Evolutionary conservation across 2,797 vertebrate genomes (phyloP), one percentile per base, ranked within the genome.

Genomic region (Rachycentron canadum): DNA sequence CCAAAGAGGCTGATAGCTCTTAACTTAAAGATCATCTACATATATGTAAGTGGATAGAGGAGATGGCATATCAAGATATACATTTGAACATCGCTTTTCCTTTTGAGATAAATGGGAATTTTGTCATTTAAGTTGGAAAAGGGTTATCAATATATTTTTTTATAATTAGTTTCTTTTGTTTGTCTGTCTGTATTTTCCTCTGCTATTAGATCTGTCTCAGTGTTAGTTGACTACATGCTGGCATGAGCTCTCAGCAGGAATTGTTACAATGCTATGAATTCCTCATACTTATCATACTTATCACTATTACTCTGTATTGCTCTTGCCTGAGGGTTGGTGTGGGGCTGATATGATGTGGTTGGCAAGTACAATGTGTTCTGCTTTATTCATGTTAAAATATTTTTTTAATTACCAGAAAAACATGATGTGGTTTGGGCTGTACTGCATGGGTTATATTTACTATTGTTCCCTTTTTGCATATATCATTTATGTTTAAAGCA

Each of bases 331-430:
- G 50, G 69, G 28, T 13, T 71, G 57, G 61, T 68, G 58, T 74
- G 50, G 66, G 28, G 59, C 28, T 59, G 28, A 82, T 71, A 67
- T 71, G 30, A 70, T 65, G 60, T 57, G 68, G 64, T 73, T 68
- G 23, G 38, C 34, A 6, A 23, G 17, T 11, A 60, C 60, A 64
- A 13, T 63, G 26, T 68, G 41, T 73, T 56, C 60, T 65, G 3
- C n/a, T 59, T 45, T 49, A 25, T 38, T 40, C 47, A 47, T 34
- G 26, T 23, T 57, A 0, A 25, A 23, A 7, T 56, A 11, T 41
- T 38, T n/a, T 53, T 53, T 34, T 32, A 23, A 49, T 43, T 38
- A n/a, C 5, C 26, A 5, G 34, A 23, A 25, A 1, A 6, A 13
- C 14, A 13, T 9, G 2, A 67, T 62, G 40, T 34, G 28, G 36